Conservation (phyloP, 2,797 vertebrate species). For the Carcharodon carcharias region DNA sequence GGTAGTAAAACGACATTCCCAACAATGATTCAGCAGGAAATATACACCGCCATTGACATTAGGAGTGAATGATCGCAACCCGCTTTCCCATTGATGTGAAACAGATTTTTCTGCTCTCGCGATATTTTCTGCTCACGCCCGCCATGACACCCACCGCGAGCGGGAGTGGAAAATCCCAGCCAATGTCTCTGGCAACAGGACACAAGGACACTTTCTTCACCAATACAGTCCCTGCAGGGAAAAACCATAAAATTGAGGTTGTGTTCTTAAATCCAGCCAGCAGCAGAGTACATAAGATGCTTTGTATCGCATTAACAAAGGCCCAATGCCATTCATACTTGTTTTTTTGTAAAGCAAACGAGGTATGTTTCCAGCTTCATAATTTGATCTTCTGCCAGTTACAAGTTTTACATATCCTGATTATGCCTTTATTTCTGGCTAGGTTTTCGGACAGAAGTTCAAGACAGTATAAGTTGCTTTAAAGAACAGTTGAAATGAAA, state of each 20-base stretch:
- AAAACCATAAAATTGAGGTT: background rate
- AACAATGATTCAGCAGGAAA: no score
- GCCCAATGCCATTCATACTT: background rate
- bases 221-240: background rate
- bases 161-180: no score
- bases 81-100: no score
- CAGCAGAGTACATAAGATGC: background rate
- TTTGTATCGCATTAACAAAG: background rate
- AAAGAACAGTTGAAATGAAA: background rate
- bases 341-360: background rate
- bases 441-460: background rate
- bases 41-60: no score
- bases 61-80: no score
- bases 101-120: no score
- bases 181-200: background rate
- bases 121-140: no score
- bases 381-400: background rate
- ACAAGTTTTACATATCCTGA: background rate
- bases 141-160: no score
- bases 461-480: background rate
- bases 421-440: background rate
- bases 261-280: background rate
- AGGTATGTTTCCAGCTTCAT: background rate
- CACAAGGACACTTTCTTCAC: background rate
- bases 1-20: no score